Evolutionary conservation across 2,113 vertebrate genomes (phyloP), one percentile per base, ranked within the genome.

Genomic region (Emydura subglobosa): DNA sequence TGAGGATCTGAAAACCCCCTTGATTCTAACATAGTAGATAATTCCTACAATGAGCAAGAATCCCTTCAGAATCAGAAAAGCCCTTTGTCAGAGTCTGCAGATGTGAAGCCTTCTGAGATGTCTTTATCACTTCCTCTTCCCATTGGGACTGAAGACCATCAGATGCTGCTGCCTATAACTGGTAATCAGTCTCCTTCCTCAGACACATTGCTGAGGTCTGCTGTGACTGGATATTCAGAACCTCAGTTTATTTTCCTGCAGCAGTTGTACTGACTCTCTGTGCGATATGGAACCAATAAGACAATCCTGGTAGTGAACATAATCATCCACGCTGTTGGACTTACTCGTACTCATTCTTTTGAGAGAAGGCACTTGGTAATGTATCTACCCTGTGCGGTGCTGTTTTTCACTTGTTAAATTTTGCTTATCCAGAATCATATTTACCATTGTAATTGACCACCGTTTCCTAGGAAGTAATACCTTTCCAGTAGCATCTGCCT

Each of bases 201-300:
- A 79, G 98, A 99, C 57, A 95, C 97, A 1, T 89, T 98, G 39
- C 90, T 98, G 50, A 98, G 98, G 79, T 97, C 98, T 82, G 86
- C 98, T 49, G 97, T 98, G 93, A 98, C 97, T 61, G 98, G 98
- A 34, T 99, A 98, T 79, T 98, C 98, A 94, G 98, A 99, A 96
- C 98, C 98, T 94, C 98, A 99, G 79, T 97, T 98, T 91, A 99
- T 99, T 96, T 98, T 99, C 97, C 96, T 99, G 97, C 99, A 99
- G 85, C 98, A 99, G 11, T 93, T 99, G 9, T 98, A 99, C 92
- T 99, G 98, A 99, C 82, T 79, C 88, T 87, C 55, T 76, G 80
- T 88, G 91, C 79, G 82, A 90, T 79, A 47, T 86, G 89, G 94
- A 91, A 94, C 93, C 85, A 55, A 80, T 31, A 54, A 76, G 95